Conservation (phyloP, 2,113 vertebrate species). For the Gymnorhina tibicen region DNA sequence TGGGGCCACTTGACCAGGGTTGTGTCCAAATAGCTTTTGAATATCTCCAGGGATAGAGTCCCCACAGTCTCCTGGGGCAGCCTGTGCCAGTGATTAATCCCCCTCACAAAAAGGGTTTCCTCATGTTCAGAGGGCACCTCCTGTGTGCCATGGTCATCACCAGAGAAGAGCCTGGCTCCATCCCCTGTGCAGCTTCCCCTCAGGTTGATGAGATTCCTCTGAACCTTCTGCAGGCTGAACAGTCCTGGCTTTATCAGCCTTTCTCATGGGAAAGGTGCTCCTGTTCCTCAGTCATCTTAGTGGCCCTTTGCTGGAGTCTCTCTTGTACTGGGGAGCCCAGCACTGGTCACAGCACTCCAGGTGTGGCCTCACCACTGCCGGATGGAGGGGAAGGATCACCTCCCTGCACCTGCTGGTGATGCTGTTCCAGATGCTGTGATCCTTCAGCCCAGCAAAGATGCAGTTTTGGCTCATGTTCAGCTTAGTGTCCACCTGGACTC, state of each 20-base stretch:
- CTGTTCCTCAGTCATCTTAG: not conserved
- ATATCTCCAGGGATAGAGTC: not conserved
- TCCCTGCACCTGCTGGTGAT: not conserved
- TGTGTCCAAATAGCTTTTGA: not conserved
- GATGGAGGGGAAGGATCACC: rapidly evolving
- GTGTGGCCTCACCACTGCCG: not conserved
- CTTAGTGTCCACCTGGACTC: not conserved
- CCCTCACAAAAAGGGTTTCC: not conserved
- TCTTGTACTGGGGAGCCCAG: not conserved
- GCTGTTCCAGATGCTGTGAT: not conserved
- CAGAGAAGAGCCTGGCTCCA: not conserved
- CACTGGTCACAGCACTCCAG: not conserved
- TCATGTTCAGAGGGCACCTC: not conserved
- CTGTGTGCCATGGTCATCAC: not conserved
- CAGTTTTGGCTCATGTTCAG: not conserved
- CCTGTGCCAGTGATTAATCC: not conserved
- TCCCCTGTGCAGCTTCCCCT: not conserved
- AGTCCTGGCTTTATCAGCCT: not conserved
- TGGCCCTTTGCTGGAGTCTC: not conserved
- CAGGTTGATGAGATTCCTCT: not conserved
- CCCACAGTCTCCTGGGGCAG: not conserved
- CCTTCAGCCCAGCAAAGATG: not conserved
- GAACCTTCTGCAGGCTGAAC: not conserved
- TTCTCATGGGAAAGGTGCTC: not conserved
- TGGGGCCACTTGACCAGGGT: not conserved